These are phyloP conservation scores for Drosophila diplacantha DNA, from an alignment of 2,888 invertebrate genomes.

Conservation along the genomic window DNA sequence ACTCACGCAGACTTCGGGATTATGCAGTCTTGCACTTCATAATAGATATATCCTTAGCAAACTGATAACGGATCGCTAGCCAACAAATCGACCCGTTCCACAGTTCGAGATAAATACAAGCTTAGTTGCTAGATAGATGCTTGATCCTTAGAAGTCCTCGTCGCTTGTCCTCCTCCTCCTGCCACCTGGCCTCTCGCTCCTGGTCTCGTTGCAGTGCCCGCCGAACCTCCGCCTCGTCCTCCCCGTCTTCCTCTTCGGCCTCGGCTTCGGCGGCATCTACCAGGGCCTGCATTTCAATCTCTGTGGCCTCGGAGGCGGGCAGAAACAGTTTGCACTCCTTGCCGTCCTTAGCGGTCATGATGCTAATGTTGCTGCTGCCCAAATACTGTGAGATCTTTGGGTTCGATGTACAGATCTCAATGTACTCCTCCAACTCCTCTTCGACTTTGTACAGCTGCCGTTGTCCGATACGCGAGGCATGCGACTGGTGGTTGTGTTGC, in stretches of 20 bases:
- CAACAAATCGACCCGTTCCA: constrained; percentile 16
- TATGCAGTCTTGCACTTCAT: neutral
- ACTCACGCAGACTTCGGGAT: neutral
- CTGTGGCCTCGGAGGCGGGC: constrained; percentile 67
- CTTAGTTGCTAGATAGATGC: constrained; percentile 27
- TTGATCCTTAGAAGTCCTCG: constrained; percentile 42
- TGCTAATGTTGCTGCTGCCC: constrained; percentile 71
- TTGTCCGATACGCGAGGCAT: constrained; percentile 74
- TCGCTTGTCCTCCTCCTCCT: constrained; percentile 19
- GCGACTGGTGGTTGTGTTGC: constrained; percentile 75
- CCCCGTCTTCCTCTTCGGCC: constrained; percentile 23
- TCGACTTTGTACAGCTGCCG: constrained; percentile 75
- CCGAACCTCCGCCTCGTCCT: constrained; percentile 17
- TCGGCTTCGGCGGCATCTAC: constrained; percentile 48
- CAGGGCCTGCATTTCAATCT: constrained; percentile 63
- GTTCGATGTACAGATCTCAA: constrained; percentile 75
- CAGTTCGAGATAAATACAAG: constrained; percentile 11
- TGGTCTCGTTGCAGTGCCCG: constrained; percentile 1
- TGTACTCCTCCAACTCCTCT: constrained; percentile 76
- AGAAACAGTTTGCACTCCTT: constrained; percentile 76
- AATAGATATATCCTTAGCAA: neutral
- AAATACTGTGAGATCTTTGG: constrained; percentile 73
- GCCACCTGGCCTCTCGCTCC: constrained; percentile 8
- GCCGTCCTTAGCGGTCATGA: constrained; percentile 71
- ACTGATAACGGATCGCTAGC: neutral